Percentiles rank a stretch among this genome's conserved stretches.
These are phyloP conservation scores for Muscidifurax raptorellus DNA, from an alignment of 1,140 invertebrate genomes.

Conservation along the genomic window DNA sequence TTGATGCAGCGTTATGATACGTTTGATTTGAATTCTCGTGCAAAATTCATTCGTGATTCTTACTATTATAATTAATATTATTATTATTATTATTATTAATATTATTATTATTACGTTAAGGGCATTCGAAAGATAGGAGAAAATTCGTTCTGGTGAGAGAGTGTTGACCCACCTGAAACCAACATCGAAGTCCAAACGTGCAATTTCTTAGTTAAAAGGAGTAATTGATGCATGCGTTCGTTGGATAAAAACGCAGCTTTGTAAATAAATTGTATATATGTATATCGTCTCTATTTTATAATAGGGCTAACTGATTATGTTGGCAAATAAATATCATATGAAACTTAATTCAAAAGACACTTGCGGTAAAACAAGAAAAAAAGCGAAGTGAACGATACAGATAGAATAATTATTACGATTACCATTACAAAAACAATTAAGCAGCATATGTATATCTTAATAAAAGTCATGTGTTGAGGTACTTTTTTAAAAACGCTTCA, in stretches of 20 bases:
- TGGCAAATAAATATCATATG: slow-evolving; percentile 68
- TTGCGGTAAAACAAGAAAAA: slow-evolving; percentile 59
- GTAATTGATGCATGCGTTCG: slow-evolving; percentile 68
- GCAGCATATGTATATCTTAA: slow-evolving; percentile 75
- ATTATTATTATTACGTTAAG: slow-evolving; percentile 33
- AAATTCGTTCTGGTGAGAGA: slow-evolving; percentile 50
- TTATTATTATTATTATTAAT: not conserved
- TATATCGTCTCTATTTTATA: slow-evolving; percentile 76
- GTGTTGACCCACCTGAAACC: slow-evolving; percentile 68
- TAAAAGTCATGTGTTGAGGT: slow-evolving; percentile 76
- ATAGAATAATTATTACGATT: slow-evolving; percentile 73
- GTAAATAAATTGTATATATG: slow-evolving; percentile 75
- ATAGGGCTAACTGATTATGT: slow-evolving; percentile 72
- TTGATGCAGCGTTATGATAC: not conserved
- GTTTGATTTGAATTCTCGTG: slow-evolving; percentile 31
- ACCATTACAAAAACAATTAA: slow-evolving; percentile 70
- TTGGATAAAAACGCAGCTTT: slow-evolving; percentile 65
- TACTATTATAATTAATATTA: slow-evolving; percentile 12
- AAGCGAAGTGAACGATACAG: slow-evolving; percentile 64
- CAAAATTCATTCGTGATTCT: slow-evolving; percentile 30
- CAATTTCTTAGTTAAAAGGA: slow-evolving; percentile 72
- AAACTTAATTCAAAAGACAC: slow-evolving; percentile 57
- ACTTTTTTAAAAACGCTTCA: slow-evolving; percentile 73
- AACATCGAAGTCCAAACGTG: slow-evolving; percentile 75
- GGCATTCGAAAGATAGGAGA: slow-evolving; percentile 33